Base-by-base conservation (phyloP, 2,888 invertebrate species). In the Pollenia labialis region DNA sequence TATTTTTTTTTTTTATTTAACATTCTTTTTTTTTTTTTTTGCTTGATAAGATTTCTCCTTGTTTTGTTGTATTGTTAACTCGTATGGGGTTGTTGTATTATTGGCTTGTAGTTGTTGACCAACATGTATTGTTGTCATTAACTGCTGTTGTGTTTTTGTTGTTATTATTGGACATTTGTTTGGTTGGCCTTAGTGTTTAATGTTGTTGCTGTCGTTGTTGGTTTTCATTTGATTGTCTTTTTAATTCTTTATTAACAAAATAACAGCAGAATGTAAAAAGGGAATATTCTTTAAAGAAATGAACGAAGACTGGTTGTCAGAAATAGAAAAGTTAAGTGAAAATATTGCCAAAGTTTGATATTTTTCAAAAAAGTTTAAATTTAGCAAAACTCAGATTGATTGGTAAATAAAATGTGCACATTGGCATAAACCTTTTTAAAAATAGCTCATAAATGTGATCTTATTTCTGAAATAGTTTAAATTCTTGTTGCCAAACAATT, bases 61-160 rank as follows among this genome's bases (percentile, higher is more conserved):
- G 68, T 74, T 44, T 48, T 32, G 9, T 40, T 46, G 52, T 76
- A 69, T 72, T 75, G 85, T 85, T 80, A 60, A 83, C 71, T 71
- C 80, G 71, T 69, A 72, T 74, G 52, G 75, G 18, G 56, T 79
- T 84, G 71, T 81, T 68, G 60, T 82, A 79, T 69, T 48, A 62
- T 71, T 81, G 50, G 69, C 81, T 81, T 74, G 87, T 87, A 85
- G 85, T 44, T 82, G 79, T 84, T 81, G 82, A 85, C 80, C 82
- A 87, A 79, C 79, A 83, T 87, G 82, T 68, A 48, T 86, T 83
- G 62, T 83, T 86, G 83, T 82, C 76, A 50, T 83, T 76, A 79
- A 82, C 84, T 81, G 81, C 85, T 71, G 83, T 83, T 72, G 69
- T 74, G 9, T 62, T 64, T 74, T 74, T 66, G 50, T 74, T 74